Conservation (phyloP, 2,113 vertebrate genomes). For the Seriola quinqueradiata region DNA sequence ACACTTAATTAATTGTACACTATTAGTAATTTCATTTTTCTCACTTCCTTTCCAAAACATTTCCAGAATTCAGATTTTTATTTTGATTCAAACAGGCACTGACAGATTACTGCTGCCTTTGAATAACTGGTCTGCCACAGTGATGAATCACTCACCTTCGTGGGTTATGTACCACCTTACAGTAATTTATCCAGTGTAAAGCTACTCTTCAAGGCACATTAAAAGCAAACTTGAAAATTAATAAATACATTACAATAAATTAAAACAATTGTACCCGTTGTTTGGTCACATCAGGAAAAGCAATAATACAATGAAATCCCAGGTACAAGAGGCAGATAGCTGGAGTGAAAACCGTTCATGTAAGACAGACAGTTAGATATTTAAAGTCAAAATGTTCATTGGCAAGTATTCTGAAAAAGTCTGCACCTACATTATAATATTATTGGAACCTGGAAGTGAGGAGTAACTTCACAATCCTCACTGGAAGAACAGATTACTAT, state of each 20-base stretch:
- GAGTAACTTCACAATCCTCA: slow-evolving; percentile 2
- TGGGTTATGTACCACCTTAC: neutral
- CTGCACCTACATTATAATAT: slow-evolving; percentile 12
- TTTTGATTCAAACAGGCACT: neutral
- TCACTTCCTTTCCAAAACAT: neutral
- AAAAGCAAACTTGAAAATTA: slow-evolving; percentile 25
- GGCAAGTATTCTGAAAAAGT: slow-evolving; percentile 33
- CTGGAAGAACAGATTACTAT: slow-evolving; percentile 44
- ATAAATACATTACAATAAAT: slow-evolving; percentile 73
- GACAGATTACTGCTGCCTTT: neutral
- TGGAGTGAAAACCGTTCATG: slow-evolving; percentile 23
- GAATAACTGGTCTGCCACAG: neutral
- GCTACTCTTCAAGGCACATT: slow-evolving; percentile 53
- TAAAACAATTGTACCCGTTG: slow-evolving; percentile 27
- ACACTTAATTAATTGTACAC: too few relatives aligned
- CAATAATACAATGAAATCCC: slow-evolving; percentile 22
- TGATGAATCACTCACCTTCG: neutral
- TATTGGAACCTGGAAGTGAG: slow-evolving; percentile 7
- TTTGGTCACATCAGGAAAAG: slow-evolving; percentile 53
- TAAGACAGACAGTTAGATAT: slow-evolving; percentile 22
- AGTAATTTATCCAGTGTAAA: slow-evolving; percentile 34
- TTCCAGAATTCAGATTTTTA: neutral
- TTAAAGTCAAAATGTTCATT: slow-evolving; percentile 43
- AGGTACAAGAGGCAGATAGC: slow-evolving; percentile 26
- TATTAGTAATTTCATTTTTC: neutral